These are phyloP conservation scores for Enteromius unitaeniatus DNA, from an alignment of 2,797 vertebrate genomes.

Conservation along the genomic window DNA sequence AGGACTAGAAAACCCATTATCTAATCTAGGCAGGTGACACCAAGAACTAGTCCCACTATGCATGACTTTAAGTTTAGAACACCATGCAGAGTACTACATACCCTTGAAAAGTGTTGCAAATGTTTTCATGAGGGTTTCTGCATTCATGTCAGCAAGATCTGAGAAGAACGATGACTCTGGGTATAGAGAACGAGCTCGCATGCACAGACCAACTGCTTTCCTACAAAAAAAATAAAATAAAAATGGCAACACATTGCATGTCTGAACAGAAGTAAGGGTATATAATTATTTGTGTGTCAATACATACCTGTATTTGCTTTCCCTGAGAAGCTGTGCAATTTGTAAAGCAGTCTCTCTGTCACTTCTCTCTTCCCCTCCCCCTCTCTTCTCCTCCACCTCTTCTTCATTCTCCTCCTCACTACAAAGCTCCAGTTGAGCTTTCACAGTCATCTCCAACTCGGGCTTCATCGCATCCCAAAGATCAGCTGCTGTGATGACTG, in stretches of 20 bases:
- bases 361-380: constrained; percentile 68
- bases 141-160: constrained; percentile 66
- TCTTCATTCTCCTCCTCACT: constrained; percentile 59
- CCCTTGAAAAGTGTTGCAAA: constrained; percentile 88
- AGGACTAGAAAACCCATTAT: not conserved
- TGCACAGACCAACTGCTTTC: constrained; percentile 82
- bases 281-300: not conserved
- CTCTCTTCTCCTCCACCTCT: constrained; percentile 46
- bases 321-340: constrained; percentile 83
- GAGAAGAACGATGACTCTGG: constrained; percentile 81
- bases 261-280: not conserved
- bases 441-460: constrained; percentile 82
- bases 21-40: not conserved
- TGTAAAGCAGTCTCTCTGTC: constrained; percentile 75
- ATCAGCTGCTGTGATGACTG: constrained; percentile 82
- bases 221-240: constrained; percentile 67
- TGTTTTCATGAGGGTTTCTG: constrained; percentile 75
- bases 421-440: constrained; percentile 74
- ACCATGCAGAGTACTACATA: constrained; percentile 61
- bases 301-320: constrained; percentile 89
- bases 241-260: not conserved
- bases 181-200: constrained; percentile 78
- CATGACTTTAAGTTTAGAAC: not conserved
- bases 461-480: constrained; percentile 96
- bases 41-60: not conserved